phyloP scores from a whole-genome alignment of 2,113 vertebrate genomes.

The Phalacrocorax aristotelis region DNA sequence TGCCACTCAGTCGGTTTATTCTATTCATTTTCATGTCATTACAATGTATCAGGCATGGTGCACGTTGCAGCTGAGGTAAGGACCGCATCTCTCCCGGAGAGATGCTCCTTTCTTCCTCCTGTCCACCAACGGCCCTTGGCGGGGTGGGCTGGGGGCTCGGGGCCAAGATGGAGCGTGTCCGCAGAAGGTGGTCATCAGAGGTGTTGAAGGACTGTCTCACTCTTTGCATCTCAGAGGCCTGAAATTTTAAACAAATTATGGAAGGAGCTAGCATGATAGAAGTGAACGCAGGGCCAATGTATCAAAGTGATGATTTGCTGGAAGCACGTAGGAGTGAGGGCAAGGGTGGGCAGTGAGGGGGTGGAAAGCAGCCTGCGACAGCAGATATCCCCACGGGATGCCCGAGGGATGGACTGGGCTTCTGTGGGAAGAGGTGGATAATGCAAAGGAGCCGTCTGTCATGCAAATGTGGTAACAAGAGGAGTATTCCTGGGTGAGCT shows the following conservation, averaged over 20 bases:
- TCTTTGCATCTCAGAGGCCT: neutral
- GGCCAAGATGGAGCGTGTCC: rapidly evolving
- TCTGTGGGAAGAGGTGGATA: neutral
- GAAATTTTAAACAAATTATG: neutral
- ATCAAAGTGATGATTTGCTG: neutral
- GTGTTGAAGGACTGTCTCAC: neutral
- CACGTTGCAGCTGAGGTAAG: conserved; percentile 54
- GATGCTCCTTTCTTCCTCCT: neutral
- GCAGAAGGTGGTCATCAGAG: neutral
- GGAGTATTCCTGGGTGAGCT: neutral
- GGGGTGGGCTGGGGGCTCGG: neutral
- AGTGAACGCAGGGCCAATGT: neutral
- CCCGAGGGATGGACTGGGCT: neutral
- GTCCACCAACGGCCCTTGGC: neutral
- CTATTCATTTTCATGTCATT: conserved; percentile 84
- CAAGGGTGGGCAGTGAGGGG: neutral
- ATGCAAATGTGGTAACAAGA: neutral
- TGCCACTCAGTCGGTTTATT: conserved; percentile 82
- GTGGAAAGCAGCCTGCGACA: neutral
- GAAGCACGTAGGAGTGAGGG: neutral
- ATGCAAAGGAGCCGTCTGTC: conserved; percentile 3
- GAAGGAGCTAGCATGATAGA: neutral
- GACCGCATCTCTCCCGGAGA: neutral
- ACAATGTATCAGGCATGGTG: conserved; percentile 63
- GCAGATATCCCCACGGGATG: neutral